Conservation (phyloP, 1,140 invertebrate species). For the Ips typographus region DNA sequence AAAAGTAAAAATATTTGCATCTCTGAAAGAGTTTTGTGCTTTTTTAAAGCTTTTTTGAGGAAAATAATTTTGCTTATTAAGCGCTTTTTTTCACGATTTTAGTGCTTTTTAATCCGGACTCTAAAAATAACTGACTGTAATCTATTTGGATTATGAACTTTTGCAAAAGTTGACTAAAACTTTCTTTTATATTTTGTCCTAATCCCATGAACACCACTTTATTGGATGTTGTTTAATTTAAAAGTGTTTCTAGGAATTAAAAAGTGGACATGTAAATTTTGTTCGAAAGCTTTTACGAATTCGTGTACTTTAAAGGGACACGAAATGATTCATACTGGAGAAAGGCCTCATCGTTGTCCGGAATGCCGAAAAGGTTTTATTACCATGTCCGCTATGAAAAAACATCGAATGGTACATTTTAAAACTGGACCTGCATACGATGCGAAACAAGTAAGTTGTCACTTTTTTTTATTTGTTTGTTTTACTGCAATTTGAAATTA, state of each 20-base stretch:
- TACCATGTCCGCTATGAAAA: slow-evolving; percentile 39
- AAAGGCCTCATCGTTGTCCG: slow-evolving; percentile 57
- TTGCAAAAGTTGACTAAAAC: no score
- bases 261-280: slow-evolving; percentile 60
- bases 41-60: no score
- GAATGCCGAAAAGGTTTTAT: slow-evolving; percentile 54
- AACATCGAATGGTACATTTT: slow-evolving; percentile 31
- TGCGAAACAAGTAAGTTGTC: background rate
- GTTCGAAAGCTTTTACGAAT: slow-evolving; percentile 56
- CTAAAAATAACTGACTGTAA: no score
- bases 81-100: no score
- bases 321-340: slow-evolving; percentile 68
- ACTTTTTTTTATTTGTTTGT: background rate
- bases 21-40: no score
- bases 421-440: background rate
- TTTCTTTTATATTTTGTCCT: no score
- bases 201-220: background rate
- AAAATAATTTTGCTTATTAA: no score
- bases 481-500: background rate
- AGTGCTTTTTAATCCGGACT: no score
- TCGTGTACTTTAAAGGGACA: slow-evolving; percentile 72
- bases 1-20: no score
- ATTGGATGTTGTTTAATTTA: slow-evolving; percentile 70
- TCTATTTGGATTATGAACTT: no score
- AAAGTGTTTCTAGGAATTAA: slow-evolving; percentile 66